Evolutionary conservation across 2,888 invertebrate genomes (phyloP), one percentile per base, ranked within the genome.

Genomic region (Oscheius sp.): DNA sequence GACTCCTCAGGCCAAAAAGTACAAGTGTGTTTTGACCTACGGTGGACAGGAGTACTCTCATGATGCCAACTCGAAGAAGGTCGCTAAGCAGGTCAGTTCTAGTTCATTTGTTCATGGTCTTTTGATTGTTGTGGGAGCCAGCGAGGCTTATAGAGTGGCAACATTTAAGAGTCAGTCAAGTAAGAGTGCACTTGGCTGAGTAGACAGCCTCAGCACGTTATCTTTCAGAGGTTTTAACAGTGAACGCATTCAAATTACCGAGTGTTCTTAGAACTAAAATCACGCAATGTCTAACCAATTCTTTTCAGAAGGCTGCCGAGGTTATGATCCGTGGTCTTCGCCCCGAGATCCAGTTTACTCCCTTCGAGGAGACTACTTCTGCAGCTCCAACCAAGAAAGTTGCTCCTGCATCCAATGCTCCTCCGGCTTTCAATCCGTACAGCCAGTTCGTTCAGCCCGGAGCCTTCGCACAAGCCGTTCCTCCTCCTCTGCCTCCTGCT

Each of bases 51-150:
- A 60, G 3, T 80, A 76, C 42, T 42, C 72, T 47, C 76, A 73
- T 73, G 79, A 78, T 1, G 76, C 76, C 33, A 33, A 42, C 9
- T 75, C 72, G 35, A 82, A 82, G 58, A 82, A 82, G 53, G 62
- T 70, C 1, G 77, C 82, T 7, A 82, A 82, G 47, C 81, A 75
- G 47, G 75, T 75, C 53, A 1, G 50, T 11, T 33, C 47, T 70
- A 35, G 2, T 35, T 65, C 4, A 5, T 65, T 47, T 63, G 21
- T 35, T 66, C 35, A 32, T 35, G 4, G 21, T 21, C 32, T n/a
- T 21, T 21, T 21, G 21, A 21, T 21, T 21, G 21, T 21, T 21
- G 21, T 21, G 21, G 21, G 21, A 21, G 21, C 21, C 21, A 21
- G 21, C 21, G 21, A 21, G 21, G 21, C 21, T 21, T 21, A 21